Base-by-base conservation (phyloP, 2,113 vertebrate species). In the Baryphthengus martii region DNA sequence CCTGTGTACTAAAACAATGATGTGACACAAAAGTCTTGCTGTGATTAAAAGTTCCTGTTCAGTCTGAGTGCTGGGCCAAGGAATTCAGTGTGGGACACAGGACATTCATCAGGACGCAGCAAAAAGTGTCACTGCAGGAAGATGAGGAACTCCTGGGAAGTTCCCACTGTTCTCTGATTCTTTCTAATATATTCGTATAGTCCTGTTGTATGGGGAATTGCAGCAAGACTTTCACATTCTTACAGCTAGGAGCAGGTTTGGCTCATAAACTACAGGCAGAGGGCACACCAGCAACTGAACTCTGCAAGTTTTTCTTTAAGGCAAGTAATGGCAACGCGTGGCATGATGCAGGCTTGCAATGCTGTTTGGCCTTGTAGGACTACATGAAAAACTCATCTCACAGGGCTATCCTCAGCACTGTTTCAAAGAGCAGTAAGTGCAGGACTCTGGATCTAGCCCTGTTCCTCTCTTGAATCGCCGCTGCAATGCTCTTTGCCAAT, bases 211-310 rank as follows among this genome's bases (percentile, higher is more conserved):
- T 2, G 3, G 29, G 40, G 28, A 72, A 40, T 35, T 83, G 44
- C 19, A 0, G 0, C 1, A 3, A 72, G 53, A 77, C 45, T 89
- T 70, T 3, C 58, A 31, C 63, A 7, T 44, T 77, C 68, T 55
- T 90, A 23, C 25, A 76, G 45, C 3, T 3, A 29, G 77, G 35
- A 73, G 28, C 9, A 20, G 72, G 10, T 83, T 49, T 86, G 37
- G 19, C 31, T 88, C 17, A 19, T 26, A 53, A 63, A 16, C 19
- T 65, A 44, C 40, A 53, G 35, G 26, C 4, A 3, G 28, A 24
- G 13, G 11, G 63, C 25, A 24, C 11, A 58, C 11, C 56, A 79
- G 20, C 58, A 82, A 40, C n/a, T 45, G 28, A 80, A 47, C 18
- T 68, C n/a, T 13, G 12, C 3, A 2, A 28, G 17, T 14, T 88